These are phyloP conservation scores for Amphibalanus amphitrite DNA, from an alignment of 1,140 invertebrate genomes.

Conservation along the genomic window DNA sequence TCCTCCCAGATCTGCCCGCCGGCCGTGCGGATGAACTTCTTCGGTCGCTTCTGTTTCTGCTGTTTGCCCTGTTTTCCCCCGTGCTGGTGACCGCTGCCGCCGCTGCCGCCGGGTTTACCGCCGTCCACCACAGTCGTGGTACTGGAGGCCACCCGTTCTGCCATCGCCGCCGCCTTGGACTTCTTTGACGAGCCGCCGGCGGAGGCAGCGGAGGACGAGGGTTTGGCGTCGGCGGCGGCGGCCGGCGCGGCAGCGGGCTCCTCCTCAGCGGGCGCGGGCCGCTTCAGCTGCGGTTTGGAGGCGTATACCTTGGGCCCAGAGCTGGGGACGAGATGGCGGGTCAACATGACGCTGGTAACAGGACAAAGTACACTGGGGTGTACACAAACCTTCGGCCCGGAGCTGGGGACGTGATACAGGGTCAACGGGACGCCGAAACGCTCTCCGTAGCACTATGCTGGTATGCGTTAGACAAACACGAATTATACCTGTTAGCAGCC, in stretches of 20 bases:
- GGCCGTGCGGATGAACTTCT: slow-evolving; percentile 65
- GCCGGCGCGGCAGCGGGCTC: background rate
- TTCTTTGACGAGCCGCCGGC: background rate
- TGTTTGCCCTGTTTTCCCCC: slow-evolving; percentile 20
- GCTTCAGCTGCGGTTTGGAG: slow-evolving; percentile 15
- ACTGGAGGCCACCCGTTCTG: background rate
- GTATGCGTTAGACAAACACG: no score
- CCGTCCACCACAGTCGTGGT: background rate
- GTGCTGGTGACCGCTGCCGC: slow-evolving; percentile 3
- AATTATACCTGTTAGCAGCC: no score
- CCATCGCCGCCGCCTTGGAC: background rate
- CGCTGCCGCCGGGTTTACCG: slow-evolving; percentile 16
- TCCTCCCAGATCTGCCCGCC: slow-evolving; percentile 93
- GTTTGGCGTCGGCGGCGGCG: no score
- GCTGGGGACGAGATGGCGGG: background rate
- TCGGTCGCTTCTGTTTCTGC: slow-evolving; percentile 48
- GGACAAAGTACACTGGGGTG: no score
- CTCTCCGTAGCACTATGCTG: no score
- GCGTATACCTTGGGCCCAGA: slow-evolving; percentile 11
- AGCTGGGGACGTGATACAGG: no score
- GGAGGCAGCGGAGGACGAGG: no score
- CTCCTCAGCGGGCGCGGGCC: slow-evolving; percentile 5
- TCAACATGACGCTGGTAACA: no score
- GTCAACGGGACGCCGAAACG: no score
- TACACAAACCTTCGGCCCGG: no score